These are phyloP conservation scores for Parnassius glacialis DNA, from an alignment of 2,888 invertebrate genomes.

Conservation along the genomic window DNA sequence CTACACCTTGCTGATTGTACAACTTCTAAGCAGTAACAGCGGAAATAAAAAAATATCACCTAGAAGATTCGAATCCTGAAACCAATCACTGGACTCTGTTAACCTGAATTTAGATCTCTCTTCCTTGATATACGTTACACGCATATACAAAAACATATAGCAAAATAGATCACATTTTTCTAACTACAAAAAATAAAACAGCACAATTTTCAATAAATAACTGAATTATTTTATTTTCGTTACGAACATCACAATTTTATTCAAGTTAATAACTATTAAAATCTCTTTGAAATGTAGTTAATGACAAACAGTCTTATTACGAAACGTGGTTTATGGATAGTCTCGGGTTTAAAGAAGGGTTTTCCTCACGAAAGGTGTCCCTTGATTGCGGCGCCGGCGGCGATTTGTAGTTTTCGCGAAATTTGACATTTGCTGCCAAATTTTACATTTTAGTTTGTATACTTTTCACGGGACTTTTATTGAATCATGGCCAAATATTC, in stretches of 20 bases:
- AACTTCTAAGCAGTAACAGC: slow-evolving; percentile 39
- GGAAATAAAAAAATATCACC: slow-evolving; percentile 17
- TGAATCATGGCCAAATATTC: too few species aligned
- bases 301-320: too few species aligned
- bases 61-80: background rate
- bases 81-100: slow-evolving; percentile 3
- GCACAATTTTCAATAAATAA: slow-evolving; percentile 9
- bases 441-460: too few species aligned
- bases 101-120: slow-evolving; percentile 3
- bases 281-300: too few species aligned
- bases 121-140: slow-evolving; percentile 1
- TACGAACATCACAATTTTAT: slow-evolving; percentile 22
- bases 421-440: too few species aligned
- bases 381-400: too few species aligned
- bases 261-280: too few species aligned
- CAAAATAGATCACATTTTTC: slow-evolving; percentile 15
- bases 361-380: too few species aligned
- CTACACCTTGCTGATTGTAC: slow-evolving; percentile 23
- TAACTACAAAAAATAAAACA: slow-evolving; percentile 5
- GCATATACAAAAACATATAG: slow-evolving; percentile 14
- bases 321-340: too few species aligned
- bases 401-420: too few species aligned
- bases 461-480: too few species aligned
- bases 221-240: slow-evolving; percentile 4
- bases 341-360: too few species aligned